Conservation (phyloP, 2,797 vertebrate species). For the Kryptolebias ocellatus region DNA sequence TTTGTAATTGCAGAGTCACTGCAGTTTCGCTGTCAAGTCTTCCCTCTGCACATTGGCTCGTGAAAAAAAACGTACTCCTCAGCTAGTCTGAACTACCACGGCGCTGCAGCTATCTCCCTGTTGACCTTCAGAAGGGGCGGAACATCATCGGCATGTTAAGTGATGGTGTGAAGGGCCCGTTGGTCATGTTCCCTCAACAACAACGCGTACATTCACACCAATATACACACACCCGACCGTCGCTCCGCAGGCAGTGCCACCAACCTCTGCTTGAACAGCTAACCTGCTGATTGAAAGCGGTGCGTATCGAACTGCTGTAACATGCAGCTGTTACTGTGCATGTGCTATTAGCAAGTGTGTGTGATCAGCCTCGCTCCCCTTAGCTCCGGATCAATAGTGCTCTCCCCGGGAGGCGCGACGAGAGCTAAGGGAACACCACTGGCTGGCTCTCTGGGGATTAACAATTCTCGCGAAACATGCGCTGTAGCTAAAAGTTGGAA, state of each 20-base stretch:
- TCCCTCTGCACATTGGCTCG: background rate
- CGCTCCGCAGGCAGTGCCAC: constrained; percentile 40
- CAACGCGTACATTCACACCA: constrained; percentile 6
- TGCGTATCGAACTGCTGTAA: constrained; percentile 59
- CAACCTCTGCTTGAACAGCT: constrained; percentile 37
- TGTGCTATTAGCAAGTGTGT: constrained; percentile 42
- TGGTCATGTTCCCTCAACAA: constrained; percentile 33
- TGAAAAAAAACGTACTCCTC: background rate
- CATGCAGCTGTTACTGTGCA: constrained; percentile 38
- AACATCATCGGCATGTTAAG: constrained; percentile 64
- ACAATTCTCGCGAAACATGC: background rate
- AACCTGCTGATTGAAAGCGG: constrained; percentile 61
- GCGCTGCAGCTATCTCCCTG: constrained; percentile 17
- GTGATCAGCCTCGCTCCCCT: constrained; percentile 45
- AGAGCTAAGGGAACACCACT: constrained; percentile 15
- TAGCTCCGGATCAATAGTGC: constrained; percentile 53
- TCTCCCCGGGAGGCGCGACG: constrained; percentile 26
- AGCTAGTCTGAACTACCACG: constrained; percentile 8
- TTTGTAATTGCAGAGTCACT: background rate
- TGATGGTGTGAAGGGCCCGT: constrained; percentile 58
- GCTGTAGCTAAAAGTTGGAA: background rate
- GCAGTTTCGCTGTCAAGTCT: background rate
- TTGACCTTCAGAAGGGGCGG: constrained; percentile 32
- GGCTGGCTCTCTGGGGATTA: constrained; percentile 12
- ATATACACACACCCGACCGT: constrained; percentile 12